Evolutionary conservation across 2,113 vertebrate genomes (phyloP), one percentile per base, ranked within the genome.

Genomic region (Carettochelys insculpta): DNA sequence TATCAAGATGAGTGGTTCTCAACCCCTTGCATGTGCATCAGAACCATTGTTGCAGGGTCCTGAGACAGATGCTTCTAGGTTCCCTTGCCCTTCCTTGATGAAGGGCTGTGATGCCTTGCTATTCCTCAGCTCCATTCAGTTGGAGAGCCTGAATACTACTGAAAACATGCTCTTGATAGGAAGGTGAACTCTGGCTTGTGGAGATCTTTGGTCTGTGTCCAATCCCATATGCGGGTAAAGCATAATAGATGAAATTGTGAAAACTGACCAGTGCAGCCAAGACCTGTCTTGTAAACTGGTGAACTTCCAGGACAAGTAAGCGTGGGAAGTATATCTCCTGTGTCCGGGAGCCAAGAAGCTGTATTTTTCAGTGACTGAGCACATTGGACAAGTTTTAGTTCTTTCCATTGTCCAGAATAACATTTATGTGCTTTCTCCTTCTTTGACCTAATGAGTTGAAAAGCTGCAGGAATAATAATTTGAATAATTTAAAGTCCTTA

Each of bases 1-100:
- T 43, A 89, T 45, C 78, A 50, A 90, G 78, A 85, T 61, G 27
- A 77, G 68, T 65, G 83, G 83, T 77, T 93, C 47, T 85, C 80
- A 54, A 80, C 77, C 77, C 88, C 19, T 47, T 80, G n/a, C 85
- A 58, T 47, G 6, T 19, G 12, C 48, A 77, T 22, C 34, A 81
- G 65, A 83, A 54, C 82, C 10, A 5, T 22, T 45, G 24, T 7
- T 27, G 19, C 13, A 6, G 41, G 41, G 25, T 68, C 34, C 61
- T 68, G 34, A 20, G 61, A 22, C 61, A 20, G n/a, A 9, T 68
- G 61, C 61, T 22, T 45, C 11, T 27, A 45, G 71, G 71, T 75
- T 75, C 41, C 10, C 41, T 25, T 27, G 24, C 22, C 5, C 68
- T 73, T 43, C 68, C 38, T 24, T 24, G 41, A 38, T 13, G 68